Percentiles rank a stretch among this genome's conserved stretches.
These are phyloP conservation scores for Lutjanus campechanus DNA, from an alignment of 2,797 vertebrate species.

Conservation along the genomic window DNA sequence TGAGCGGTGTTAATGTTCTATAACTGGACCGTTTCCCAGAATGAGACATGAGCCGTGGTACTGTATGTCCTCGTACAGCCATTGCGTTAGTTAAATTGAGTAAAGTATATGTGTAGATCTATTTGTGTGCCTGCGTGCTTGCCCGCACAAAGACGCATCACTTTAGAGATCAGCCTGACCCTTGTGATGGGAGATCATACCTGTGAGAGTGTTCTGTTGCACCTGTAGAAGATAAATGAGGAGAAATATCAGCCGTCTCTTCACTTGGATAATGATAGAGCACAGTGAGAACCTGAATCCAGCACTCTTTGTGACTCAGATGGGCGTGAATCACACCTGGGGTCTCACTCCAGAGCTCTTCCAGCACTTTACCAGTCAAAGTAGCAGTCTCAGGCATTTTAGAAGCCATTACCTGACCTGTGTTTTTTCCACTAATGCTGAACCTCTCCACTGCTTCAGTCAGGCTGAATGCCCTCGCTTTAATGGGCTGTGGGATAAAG, in stretches of 20 bases:
- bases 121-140: neutral
- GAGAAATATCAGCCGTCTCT: neutral
- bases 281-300: constrained; percentile 1
- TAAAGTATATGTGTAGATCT: neutral
- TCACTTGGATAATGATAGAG: constrained; percentile 12
- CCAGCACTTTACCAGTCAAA: neutral
- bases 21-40: constrained; percentile 13
- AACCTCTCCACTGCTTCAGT: neutral
- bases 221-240: neutral
- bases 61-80: neutral
- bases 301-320: constrained; percentile 21
- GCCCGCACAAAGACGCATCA: neutral
- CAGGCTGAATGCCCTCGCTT: constrained; percentile 5
- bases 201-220: neutral
- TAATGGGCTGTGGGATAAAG: constrained; percentile 17
- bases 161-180: neutral
- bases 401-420: constrained; percentile 30
- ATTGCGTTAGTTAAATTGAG: neutral
- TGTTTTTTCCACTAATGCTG: neutral
- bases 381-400: constrained; percentile 35
- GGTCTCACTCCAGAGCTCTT: constrained; percentile 9
- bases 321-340: neutral
- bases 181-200: neutral
- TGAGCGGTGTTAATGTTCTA: neutral
- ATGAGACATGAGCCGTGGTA: neutral